Evolutionary conservation across 2,888 invertebrate genomes (phyloP).

Genomic region (Arge pagana): DNA sequence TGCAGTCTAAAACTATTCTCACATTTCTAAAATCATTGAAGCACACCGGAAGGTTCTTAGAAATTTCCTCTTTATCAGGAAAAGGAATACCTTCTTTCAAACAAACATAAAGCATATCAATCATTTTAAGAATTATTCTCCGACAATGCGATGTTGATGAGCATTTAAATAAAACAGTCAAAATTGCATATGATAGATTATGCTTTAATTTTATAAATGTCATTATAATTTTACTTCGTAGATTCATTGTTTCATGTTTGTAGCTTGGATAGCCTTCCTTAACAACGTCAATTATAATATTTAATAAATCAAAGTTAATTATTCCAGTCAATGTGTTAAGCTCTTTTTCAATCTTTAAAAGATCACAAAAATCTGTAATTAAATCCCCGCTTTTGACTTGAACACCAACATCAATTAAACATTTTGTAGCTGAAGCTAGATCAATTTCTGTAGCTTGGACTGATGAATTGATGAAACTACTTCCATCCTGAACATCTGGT

Average conservation of each 20-base stretch:
- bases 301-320: neutral
- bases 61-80: constrained; percentile 18
- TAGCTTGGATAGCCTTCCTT: neutral
- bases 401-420: neutral
- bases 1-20: constrained; percentile 36
- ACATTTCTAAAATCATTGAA: constrained; percentile 35
- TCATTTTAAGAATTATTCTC: neutral
- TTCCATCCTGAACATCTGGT: neutral
- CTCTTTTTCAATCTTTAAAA: constrained; percentile 9
- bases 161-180: neutral
- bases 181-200: neutral
- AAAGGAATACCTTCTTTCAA: constrained; percentile 1
- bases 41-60: constrained; percentile 34
- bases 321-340: neutral
- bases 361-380: constrained; percentile 1
- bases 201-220: neutral
- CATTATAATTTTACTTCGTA: constrained; percentile 11
- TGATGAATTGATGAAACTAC: too few relatives aligned
- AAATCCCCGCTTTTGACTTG: constrained; percentile 23
- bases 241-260: constrained; percentile 4
- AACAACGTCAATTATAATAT: neutral
- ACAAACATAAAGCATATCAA: neutral
- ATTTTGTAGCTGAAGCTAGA: neutral
- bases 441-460: too few relatives aligned
- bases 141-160: neutral